Evolutionary conservation across 2,797 vertebrate genomes (phyloP).

Genomic region (Poeciliopsis gracilis): DNA sequence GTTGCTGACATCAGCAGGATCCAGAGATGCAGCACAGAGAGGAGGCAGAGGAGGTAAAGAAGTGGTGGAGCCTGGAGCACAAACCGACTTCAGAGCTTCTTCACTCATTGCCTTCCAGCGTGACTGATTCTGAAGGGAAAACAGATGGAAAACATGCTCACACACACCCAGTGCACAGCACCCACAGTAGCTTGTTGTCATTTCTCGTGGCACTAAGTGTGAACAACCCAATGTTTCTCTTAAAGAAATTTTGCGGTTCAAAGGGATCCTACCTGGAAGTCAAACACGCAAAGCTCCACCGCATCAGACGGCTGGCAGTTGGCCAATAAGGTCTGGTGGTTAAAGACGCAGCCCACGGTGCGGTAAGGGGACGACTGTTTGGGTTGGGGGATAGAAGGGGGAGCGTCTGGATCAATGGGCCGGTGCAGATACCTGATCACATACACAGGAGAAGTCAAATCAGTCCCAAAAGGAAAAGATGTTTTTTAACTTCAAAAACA

Average conservation of each 20-base stretch:
- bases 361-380: slow-evolving; percentile 89
- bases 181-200: slow-evolving; percentile 2
- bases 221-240: background rate
- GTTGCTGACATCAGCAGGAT: slow-evolving; percentile 87
- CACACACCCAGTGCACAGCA: background rate
- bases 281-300: slow-evolving; percentile 91
- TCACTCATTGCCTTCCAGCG: slow-evolving; percentile 97
- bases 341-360: slow-evolving; percentile 94
- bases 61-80: slow-evolving; percentile 83
- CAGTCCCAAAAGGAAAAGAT: background rate
- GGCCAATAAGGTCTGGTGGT: slow-evolving; percentile 90
- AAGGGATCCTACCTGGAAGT: slow-evolving; percentile 72
- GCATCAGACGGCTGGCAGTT: slow-evolving; percentile 93
- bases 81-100: slow-evolving; percentile 93
- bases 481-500: too few relatives aligned
- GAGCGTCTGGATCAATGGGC: slow-evolving; percentile 86
- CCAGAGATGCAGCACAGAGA: slow-evolving; percentile 85
- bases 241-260: background rate
- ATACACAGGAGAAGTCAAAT: slow-evolving; percentile 11
- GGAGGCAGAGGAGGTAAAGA: slow-evolving; percentile 88
- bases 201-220: slow-evolving; percentile 4
- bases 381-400: slow-evolving; percentile 85
- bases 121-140: slow-evolving; percentile 84
- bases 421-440: slow-evolving; percentile 88
- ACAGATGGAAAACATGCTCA: slow-evolving; percentile 1